These are phyloP conservation scores for Tringa solitaria DNA, from an alignment of 2,113 vertebrate species.

Conservation along the genomic window DNA sequence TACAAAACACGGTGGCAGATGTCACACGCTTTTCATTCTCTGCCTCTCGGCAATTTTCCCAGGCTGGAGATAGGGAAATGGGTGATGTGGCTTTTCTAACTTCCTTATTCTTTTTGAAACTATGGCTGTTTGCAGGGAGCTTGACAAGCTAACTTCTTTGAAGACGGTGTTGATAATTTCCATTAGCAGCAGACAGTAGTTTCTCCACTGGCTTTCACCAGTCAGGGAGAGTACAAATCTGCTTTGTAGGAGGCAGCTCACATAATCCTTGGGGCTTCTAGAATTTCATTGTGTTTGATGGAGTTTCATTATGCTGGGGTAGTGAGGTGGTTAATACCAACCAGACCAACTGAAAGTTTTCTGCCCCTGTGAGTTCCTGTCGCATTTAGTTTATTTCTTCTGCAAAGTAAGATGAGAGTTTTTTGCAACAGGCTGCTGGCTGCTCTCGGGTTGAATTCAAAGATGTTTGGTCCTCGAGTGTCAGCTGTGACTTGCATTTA, in stretches of 20 bases:
- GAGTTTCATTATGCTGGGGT: neutral
- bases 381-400: conserved; percentile 1
- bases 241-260: neutral
- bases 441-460: neutral
- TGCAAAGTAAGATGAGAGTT: neutral
- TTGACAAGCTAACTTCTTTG: neutral
- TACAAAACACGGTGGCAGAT: neutral
- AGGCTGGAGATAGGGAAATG: neutral
- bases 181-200: neutral
- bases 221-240: neutral
- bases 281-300: conserved; percentile 11
- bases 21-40: neutral
- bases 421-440: neutral
- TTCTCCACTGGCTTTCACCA: conserved; percentile 9
- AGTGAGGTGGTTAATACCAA: conserved; percentile 41
- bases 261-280: conserved; percentile 27
- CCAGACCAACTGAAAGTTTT: conserved; percentile 16
- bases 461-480: neutral
- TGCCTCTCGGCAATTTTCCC: neutral
- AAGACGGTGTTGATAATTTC: conserved; percentile 34
- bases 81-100: neutral
- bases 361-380: neutral
- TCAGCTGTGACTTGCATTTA: neutral
- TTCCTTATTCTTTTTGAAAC: neutral
- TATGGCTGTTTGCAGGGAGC: neutral